phyloP scores from a whole-genome alignment of 2,113 vertebrate genomes.

The Leucosticte australis region DNA sequence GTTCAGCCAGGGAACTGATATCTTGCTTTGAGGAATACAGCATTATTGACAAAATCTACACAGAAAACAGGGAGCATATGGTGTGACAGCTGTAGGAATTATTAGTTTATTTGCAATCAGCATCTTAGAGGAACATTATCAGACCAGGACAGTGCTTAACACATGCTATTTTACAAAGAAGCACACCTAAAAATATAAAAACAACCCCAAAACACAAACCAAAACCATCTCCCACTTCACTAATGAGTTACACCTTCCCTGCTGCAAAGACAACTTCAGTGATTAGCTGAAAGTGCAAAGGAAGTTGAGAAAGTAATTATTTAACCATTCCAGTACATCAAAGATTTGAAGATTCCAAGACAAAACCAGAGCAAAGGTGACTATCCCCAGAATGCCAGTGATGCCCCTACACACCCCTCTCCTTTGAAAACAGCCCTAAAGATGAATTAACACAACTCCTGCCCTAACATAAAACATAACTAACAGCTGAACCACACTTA shows the following conservation, averaged over 20 bases:
- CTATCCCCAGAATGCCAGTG: neutral
- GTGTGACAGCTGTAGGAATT: neutral
- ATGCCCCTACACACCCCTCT: neutral
- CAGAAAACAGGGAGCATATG: neutral
- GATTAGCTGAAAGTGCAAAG: neutral
- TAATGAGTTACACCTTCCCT: neutral
- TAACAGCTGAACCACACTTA: neutral
- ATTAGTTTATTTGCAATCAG: neutral
- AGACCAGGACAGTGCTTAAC: neutral
- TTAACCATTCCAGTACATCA: neutral
- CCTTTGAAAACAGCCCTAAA: neutral
- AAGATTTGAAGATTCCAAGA: neutral
- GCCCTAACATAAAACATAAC: neutral
- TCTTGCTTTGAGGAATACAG: slow-evolving; percentile 96
- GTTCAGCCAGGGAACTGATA: slow-evolving; percentile 82
- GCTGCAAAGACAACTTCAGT: neutral
- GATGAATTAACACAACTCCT: neutral
- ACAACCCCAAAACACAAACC: neutral
- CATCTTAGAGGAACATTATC: neutral
- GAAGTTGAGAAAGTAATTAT: neutral
- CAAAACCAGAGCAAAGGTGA: neutral
- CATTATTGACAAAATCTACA: slow-evolving; percentile 92
- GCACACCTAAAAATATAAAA: neutral
- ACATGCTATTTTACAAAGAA: neutral
- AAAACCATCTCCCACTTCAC: neutral